phyloP scores from a whole-genome alignment of 2,113 vertebrate genomes.

The Lasiurus cinereus region DNA sequence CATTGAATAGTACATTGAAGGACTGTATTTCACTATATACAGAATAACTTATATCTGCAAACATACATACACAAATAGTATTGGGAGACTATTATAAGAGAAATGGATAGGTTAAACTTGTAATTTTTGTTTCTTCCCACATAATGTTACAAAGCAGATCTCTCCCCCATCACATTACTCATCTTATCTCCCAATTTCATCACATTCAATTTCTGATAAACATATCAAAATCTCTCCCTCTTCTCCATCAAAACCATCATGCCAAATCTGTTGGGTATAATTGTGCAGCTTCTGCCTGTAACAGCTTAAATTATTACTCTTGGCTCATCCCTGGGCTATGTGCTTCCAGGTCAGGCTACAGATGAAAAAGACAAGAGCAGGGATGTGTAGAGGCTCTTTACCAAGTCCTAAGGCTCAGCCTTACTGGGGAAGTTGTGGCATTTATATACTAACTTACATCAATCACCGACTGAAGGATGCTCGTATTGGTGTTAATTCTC shows the following conservation, averaged over 20 bases:
- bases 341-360: background rate
- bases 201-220: background rate
- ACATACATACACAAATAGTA: slow-evolving; percentile 18
- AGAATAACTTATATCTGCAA: slow-evolving; percentile 47
- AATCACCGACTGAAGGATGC: background rate
- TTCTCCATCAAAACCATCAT: background rate
- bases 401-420: background rate
- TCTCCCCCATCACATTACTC: background rate
- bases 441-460: background rate
- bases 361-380: slow-evolving; percentile 10
- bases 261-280: background rate
- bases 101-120: slow-evolving; percentile 28
- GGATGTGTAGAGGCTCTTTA: background rate
- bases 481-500: background rate
- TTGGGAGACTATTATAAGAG: background rate
- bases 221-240: background rate
- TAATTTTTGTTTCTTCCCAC: slow-evolving; percentile 22
- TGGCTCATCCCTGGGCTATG: background rate
- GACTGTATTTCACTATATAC: background rate
- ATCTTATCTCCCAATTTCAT: background rate
- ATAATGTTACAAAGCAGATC: background rate
- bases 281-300: background rate
- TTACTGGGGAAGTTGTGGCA: background rate
- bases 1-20: slow-evolving; percentile 16
- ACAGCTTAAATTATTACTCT: background rate